phyloP scores from a whole-genome alignment of 1,140 invertebrate species.

The Drosophila ogumai region DNA sequence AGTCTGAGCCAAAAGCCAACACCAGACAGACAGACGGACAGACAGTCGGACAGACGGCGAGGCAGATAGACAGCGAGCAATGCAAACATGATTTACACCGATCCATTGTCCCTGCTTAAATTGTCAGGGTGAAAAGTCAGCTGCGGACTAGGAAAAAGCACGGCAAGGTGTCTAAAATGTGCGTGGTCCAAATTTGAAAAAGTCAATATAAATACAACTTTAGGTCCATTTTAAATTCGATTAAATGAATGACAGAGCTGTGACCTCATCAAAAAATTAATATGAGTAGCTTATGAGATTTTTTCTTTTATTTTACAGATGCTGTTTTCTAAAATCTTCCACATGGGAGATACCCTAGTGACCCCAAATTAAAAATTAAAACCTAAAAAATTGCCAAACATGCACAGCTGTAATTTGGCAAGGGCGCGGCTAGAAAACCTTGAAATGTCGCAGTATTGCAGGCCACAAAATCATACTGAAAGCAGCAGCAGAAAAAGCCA shows the following conservation, averaged over 20 bases:
- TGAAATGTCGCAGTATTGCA: constrained; percentile 69
- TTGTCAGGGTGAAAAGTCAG: constrained; percentile 57
- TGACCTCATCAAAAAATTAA: no score
- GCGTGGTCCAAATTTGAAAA: constrained; percentile 18
- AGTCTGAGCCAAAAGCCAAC: constrained; percentile 54
- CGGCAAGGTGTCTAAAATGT: constrained; percentile 37
- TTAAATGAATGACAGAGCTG: background rate
- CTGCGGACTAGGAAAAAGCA: constrained; percentile 13
- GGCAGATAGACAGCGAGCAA: constrained; percentile 31
- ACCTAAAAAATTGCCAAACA: constrained; percentile 45
- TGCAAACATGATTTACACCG: constrained; percentile 78
- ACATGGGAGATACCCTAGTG: constrained; percentile 40
- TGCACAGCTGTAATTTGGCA: constrained; percentile 8
- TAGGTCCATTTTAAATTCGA: background rate
- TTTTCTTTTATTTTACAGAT: background rate
- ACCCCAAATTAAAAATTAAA: constrained; percentile 57
- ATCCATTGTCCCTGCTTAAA: constrained; percentile 62
- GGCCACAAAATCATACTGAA: constrained; percentile 71
- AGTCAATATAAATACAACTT: background rate
- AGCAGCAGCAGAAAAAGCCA: constrained; percentile 72
- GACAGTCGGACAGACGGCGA: constrained; percentile 22
- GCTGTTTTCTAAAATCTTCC: background rate
- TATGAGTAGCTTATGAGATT: no score
- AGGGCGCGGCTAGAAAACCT: constrained; percentile 51
- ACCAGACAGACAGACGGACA: constrained; percentile 39